phyloP scores from a whole-genome alignment of 2,888 invertebrate species.

The Spisula solida region DNA sequence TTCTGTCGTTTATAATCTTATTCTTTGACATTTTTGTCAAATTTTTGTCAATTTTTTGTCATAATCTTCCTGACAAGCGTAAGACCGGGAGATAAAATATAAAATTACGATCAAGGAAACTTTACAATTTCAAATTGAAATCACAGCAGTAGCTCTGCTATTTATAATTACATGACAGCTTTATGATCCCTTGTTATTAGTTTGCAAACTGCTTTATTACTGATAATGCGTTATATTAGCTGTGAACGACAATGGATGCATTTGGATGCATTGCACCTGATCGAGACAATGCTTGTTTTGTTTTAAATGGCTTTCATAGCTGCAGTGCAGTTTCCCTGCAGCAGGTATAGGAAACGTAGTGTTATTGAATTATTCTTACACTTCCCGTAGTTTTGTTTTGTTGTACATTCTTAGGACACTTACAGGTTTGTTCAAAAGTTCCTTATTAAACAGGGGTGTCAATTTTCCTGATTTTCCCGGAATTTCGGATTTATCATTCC shows the following conservation, averaged over 20 bases:
- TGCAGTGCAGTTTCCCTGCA: neutral
- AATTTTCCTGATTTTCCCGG: too few species aligned
- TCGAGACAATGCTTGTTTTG: neutral
- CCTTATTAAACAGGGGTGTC: too few species aligned
- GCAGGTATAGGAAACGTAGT: neutral
- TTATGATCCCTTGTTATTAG: conserved; percentile 1
- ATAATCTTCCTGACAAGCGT: too few species aligned
- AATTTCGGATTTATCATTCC: too few species aligned
- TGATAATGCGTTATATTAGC: conserved; percentile 3
- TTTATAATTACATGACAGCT: neutral
- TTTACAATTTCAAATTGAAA: too few species aligned
- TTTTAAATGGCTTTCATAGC: neutral
- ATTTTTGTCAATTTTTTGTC: too few species aligned
- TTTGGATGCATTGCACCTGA: neutral
- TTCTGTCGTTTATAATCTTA: too few species aligned
- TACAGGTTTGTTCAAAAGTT: too few species aligned
- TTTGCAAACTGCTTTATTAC: neutral
- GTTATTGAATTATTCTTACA: neutral
- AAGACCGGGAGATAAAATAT: too few species aligned
- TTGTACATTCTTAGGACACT: too few species aligned
- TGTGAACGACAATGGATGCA: neutral
- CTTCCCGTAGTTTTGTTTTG: neutral
- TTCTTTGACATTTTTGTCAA: too few species aligned
- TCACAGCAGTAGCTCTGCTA: neutral
- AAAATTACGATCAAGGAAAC: too few species aligned